Base-by-base conservation (phyloP, 2,888 invertebrate genomes). In the Drosophila neotestacea region DNA sequence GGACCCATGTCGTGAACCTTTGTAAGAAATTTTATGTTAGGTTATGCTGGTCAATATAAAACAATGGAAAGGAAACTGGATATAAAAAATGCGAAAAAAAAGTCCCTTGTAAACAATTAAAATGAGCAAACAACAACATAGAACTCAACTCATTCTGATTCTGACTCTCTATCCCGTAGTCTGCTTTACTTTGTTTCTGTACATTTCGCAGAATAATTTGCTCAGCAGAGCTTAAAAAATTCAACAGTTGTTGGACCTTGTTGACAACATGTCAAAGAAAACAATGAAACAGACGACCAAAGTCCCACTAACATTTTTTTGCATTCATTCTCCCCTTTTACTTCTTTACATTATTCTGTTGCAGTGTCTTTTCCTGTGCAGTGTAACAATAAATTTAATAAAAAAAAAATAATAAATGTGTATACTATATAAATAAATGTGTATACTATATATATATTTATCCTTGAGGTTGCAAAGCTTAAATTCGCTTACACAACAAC, bases 181-280 rank as follows among this genome's bases (percentile, higher is more conserved):
- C 9, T 34, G 10, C 38, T 38, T 51, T 27, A 27, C n/a, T 48
- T 28, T 9, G 16, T 39, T 59, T 62, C 41, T 38, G 27, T 10
- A 32, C 9, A 7, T 34, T 51, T 48, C 52, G 32, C 58, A 56
- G 58, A 59, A 70, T 51, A 70, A 56, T 73, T 59, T 68, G 69
- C 54, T 61, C 71, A 60, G 10, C 50, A 56, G 48, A 69, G 59
- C 67, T 61, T 27, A 42, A 38, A 46, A 52, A 27, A 48, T 66
- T 51, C 50, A 58, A 47, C 50, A 54, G 30, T 44, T 52, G 34
- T 38, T 51, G 11, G 22, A 61, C 28, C 55, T 67, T 51, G 77
- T 71, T 71, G 83, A 82, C 71, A 79, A 66, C 42, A 66, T 74
- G 71, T 62, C 70, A 70, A 79, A 68, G 66, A 52, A 70, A 65